A percentile compares a stretch with the other conserved stretches of the same genome.
Evolutionary conservation across 2,888 invertebrate species (phyloP).

Genomic region (Emesis russula): DNA sequence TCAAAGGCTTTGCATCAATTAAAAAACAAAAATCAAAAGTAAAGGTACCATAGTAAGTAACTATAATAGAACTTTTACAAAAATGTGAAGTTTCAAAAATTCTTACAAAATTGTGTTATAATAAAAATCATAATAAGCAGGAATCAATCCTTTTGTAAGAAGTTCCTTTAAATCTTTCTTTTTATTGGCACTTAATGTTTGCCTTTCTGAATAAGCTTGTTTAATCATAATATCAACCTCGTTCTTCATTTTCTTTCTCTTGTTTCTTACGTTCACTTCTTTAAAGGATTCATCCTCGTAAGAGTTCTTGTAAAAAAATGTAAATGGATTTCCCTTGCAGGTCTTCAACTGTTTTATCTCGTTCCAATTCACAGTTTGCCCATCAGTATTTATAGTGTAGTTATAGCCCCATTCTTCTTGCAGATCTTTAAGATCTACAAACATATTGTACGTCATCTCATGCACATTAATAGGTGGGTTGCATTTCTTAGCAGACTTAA

Average conservation of each 20-base stretch:
- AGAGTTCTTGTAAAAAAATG: conserved; percentile 10
- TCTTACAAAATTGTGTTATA: too few species aligned
- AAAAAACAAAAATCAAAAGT: too few species aligned
- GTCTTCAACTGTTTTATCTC: conserved; percentile 8
- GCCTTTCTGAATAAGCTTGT: conserved; percentile 46
- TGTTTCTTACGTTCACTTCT: conserved; percentile 30
- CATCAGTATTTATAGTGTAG: conserved; percentile 66
- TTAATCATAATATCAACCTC: conserved; percentile 35
- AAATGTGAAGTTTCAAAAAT: too few species aligned
- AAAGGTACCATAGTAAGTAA: too few species aligned
- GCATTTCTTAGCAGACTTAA: not conserved
- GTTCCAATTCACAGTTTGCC: conserved; percentile 33
- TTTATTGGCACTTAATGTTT: conserved; percentile 64
- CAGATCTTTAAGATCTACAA: conserved; percentile 28
- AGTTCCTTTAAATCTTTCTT: conserved; percentile 69
- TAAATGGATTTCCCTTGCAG: not conserved
- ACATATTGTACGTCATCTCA: too few species aligned
- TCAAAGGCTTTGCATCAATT: too few species aligned
- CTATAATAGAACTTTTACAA: too few species aligned
- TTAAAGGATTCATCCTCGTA: conserved; percentile 14
- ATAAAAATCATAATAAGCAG: conserved; percentile 53
- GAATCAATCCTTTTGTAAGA: conserved; percentile 52
- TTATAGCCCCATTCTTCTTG: conserved; percentile 84
- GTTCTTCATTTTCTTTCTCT: conserved; percentile 25
- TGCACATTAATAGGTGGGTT: too few species aligned